Evolutionary conservation across 2,113 vertebrate species (phyloP), one percentile per base, ranked within the genome.

Genomic region (Menura novaehollandiae): DNA sequence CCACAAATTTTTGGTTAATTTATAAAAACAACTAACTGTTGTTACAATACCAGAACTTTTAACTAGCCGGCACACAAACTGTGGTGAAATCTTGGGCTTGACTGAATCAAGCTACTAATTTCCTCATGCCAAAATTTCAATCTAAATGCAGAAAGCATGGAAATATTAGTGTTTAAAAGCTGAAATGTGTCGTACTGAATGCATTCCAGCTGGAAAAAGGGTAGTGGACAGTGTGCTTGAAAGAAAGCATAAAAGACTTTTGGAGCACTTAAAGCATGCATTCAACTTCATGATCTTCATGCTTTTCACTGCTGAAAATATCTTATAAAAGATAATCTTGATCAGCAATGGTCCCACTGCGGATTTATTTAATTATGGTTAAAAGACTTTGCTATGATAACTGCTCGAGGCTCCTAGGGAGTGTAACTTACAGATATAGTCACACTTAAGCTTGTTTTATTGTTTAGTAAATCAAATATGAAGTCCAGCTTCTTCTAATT

Each of bases 391-490:
- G 88, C 96, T 96, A 93, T 93, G 96, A 97, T 97, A 98, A 96
- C 96, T 96, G 91, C 88, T 95, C 59, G 83, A 96, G 97, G 88
- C 97, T 95, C 98, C 96, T 95, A 95, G 97, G 98, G 97, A 98
- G 97, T 97, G 91, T 97, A 97, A 97, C 97, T 97, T 97, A 93
- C 92, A 94, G 97, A 97, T 95, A 97, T 52, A 97, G 95, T 98
- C 97, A 97, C 97, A 97, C 96, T 98, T 98, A 85, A 96, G 94
- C 97, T 97, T 98, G 28, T 97, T 98, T 98, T 98, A 98, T 98
- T 98, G 98, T 97, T 98, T 97, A 98, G 96, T 98, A 98, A 98
- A 98, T 98, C 96, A 97, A 97, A 98, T 97, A 95, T 82, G 87
- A 95, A 97, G 93, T 97, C 92, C 97, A 97, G 95, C 92, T 97